Evolutionary conservation across 1,140 invertebrate species (phyloP).

Genomic region (Hermatobates lingyangjiaoensis): DNA sequence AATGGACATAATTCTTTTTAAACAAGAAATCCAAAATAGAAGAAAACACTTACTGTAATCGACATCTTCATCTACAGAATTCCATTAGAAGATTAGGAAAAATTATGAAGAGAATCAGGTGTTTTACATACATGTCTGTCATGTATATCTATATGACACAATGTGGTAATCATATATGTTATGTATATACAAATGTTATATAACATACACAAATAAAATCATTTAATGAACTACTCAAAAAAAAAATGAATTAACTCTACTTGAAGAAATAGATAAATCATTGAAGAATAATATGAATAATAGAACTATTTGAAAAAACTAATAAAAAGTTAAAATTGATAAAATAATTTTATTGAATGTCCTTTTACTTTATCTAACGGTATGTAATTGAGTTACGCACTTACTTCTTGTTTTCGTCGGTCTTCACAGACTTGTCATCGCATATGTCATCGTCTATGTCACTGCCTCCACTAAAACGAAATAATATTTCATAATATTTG

Average conservation of each 20-base stretch:
- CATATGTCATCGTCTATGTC: constrained; percentile 35
- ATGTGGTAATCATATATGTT: too few relatives aligned
- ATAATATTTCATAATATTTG: too few relatives aligned
- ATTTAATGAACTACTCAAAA: background rate
- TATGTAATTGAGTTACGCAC: constrained; percentile 17
- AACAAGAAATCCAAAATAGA: too few relatives aligned
- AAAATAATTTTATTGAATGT: background rate
- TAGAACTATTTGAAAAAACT: background rate
- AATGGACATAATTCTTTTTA: too few relatives aligned
- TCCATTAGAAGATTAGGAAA: too few relatives aligned
- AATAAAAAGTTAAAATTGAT: background rate
- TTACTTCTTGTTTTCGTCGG: constrained; percentile 49
- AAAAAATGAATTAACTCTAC: background rate
- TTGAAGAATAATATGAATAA: background rate
- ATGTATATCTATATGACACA: too few relatives aligned
- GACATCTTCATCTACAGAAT: too few relatives aligned
- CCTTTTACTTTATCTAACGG: background rate
- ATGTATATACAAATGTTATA: too few relatives aligned
- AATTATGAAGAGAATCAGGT: too few relatives aligned
- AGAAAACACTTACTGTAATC: too few relatives aligned
- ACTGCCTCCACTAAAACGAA: constrained; percentile 30
- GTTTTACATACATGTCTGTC: too few relatives aligned
- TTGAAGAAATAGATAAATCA: background rate
- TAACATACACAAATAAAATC: background rate
- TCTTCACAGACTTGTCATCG: constrained; percentile 39